Evolutionary conservation across 1,140 invertebrate genomes (phyloP).

Genomic region (Papilio dardanus): DNA sequence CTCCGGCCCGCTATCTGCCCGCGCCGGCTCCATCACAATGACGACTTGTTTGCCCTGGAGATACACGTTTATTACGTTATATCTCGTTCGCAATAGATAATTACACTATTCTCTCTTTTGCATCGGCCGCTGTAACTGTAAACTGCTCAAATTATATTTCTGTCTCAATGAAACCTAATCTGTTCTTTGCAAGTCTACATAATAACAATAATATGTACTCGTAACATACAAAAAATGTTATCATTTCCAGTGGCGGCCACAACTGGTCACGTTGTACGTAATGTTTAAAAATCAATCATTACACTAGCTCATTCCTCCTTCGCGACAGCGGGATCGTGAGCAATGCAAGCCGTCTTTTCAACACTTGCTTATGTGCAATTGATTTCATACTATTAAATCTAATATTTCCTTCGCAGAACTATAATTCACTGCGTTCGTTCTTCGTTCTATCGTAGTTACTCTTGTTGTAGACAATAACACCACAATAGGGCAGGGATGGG

Average conservation of each 20-base stretch:
- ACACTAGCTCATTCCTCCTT: background rate
- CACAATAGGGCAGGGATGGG: background rate
- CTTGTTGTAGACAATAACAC: background rate
- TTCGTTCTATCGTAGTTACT: background rate
- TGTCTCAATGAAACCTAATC: background rate
- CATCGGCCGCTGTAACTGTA: background rate
- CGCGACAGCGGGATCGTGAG: background rate
- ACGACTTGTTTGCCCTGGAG: slow-evolving; percentile 72
- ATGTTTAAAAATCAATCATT: background rate
- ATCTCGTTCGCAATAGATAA: slow-evolving; percentile 73
- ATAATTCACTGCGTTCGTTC: background rate
- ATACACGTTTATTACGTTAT: slow-evolving; percentile 77
- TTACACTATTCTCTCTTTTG: slow-evolving; percentile 58
- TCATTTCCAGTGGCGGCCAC: background rate
- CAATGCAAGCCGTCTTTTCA: background rate
- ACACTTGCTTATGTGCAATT: background rate
- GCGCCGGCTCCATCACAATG: slow-evolving; percentile 58
- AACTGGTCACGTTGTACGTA: background rate
- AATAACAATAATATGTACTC: background rate
- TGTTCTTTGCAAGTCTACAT: background rate
- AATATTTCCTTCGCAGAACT: background rate
- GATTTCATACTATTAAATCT: too few relatives aligned
- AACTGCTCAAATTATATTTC: background rate
- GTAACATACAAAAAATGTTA: background rate
- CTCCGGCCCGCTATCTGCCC: slow-evolving; percentile 62